Conservation (phyloP, 2,888 invertebrate species). For the Eugnorisma glareosa region DNA sequence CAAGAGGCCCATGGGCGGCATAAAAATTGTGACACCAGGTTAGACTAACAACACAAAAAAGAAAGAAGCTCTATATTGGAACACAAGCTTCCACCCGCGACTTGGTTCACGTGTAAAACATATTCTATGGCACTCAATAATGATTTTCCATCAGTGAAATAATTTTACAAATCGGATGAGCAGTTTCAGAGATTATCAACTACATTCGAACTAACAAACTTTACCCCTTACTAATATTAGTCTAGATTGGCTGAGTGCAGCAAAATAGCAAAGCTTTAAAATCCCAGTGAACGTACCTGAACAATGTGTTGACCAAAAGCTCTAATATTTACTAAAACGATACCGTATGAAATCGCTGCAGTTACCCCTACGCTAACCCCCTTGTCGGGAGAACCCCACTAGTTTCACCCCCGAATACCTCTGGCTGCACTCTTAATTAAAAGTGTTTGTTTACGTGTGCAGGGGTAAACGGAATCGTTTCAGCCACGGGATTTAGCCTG, state of each 20-base stretch:
- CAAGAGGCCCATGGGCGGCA: too few species aligned
- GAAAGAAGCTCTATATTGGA: too few species aligned
- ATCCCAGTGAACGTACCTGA: too few species aligned
- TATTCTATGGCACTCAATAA: too few species aligned
- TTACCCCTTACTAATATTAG: background rate
- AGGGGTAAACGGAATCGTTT: conserved; percentile 9
- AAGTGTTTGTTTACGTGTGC: conserved; percentile 17
- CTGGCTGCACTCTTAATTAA: conserved; percentile 37
- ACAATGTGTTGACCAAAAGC: background rate
- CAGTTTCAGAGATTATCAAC: too few species aligned
- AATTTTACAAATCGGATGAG: too few species aligned
- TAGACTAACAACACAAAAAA: too few species aligned
- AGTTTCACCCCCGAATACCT: conserved; percentile 10
- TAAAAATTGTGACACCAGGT: too few species aligned
- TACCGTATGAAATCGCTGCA: background rate
- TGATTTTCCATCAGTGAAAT: too few species aligned
- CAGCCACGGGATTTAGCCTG: background rate
- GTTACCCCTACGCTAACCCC: background rate
- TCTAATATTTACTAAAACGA: background rate
- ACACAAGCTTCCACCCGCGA: background rate
- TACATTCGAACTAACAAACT: too few species aligned
- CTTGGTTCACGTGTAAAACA: background rate
- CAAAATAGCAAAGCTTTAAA: background rate
- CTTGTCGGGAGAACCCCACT: background rate
- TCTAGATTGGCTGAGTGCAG: background rate